Percentiles rank a stretch among this genome's conserved stretches.
phyloP scores from a whole-genome alignment of 2,113 vertebrate genomes.

The Origma solitaria region DNA sequence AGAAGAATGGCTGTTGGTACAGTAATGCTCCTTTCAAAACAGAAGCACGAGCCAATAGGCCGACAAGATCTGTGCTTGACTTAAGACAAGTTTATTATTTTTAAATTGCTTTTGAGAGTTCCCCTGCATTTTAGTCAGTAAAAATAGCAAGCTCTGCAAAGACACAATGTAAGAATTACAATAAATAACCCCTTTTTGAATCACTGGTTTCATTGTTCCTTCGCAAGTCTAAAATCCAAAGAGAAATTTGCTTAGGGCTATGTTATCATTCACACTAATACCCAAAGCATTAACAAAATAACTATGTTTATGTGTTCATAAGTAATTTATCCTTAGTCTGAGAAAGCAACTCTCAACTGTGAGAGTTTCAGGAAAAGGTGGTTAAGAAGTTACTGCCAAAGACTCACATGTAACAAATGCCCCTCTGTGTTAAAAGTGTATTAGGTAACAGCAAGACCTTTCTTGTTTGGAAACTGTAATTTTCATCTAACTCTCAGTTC shows the following conservation, averaged over 20 bases:
- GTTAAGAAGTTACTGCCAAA: slow-evolving; percentile 36
- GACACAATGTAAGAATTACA: slow-evolving; percentile 12
- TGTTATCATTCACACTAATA: slow-evolving; percentile 26
- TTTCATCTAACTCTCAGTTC: background rate
- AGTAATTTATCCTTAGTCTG: slow-evolving; percentile 3
- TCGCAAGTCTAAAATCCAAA: background rate
- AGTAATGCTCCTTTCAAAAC: slow-evolving; percentile 23
- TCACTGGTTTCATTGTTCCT: background rate
- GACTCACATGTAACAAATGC: slow-evolving; percentile 24
- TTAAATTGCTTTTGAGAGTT: slow-evolving; percentile 40
- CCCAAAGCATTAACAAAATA: slow-evolving; percentile 23
- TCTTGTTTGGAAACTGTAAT: slow-evolving; percentile 23
- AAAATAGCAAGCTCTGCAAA: slow-evolving; percentile 41
- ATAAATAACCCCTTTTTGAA: slow-evolving; percentile 10
- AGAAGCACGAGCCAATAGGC: background rate
- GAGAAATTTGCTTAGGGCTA: background rate
- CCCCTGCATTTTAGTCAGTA: background rate
- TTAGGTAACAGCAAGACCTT: slow-evolving; percentile 18
- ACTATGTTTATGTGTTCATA: background rate
- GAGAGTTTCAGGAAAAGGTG: slow-evolving; percentile 10
- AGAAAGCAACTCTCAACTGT: background rate
- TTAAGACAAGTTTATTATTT: slow-evolving; percentile 50
- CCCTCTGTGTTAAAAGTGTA: background rate
- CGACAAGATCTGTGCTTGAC: slow-evolving; percentile 25
- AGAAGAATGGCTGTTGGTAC: background rate